Evolutionary conservation across 64 coral and sea anemone species (phyloP).

Genomic region (Actinia equina): DNA sequence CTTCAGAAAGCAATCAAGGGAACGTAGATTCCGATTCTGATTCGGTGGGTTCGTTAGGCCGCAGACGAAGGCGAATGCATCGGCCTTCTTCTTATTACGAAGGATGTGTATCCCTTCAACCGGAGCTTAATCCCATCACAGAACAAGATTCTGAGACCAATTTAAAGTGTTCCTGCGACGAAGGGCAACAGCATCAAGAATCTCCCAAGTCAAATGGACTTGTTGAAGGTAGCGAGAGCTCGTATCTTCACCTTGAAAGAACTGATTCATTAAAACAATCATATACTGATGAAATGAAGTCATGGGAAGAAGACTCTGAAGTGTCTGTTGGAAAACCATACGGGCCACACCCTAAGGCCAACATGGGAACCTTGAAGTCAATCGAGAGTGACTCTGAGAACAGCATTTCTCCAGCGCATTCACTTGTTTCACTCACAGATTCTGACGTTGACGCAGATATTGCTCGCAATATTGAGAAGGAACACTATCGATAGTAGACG

Average conservation of each 20-base stretch:
- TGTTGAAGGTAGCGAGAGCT: slow-evolving; percentile 40
- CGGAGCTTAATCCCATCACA: slow-evolving; percentile 40
- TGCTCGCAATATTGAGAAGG: slow-evolving; percentile 54
- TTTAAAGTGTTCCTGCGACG: slow-evolving; percentile 69
- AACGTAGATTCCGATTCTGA: slow-evolving; percentile 65
- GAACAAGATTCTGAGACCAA: slow-evolving; percentile 62
- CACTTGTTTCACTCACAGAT: slow-evolving; percentile 75
- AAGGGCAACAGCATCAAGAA: slow-evolving; percentile 16
- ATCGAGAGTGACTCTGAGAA: slow-evolving; percentile 77
- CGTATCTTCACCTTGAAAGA: slow-evolving; percentile 49
- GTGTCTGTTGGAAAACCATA: slow-evolving; percentile 32
- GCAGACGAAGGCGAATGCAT: slow-evolving; percentile 53
- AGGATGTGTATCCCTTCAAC: slow-evolving; percentile 22
- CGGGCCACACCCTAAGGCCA: slow-evolving; percentile 25
- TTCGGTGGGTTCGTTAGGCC: slow-evolving; percentile 46
- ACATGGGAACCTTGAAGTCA: neutral
- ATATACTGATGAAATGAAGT: slow-evolving; percentile 45
- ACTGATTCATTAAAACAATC: slow-evolving; percentile 36
- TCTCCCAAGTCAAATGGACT: slow-evolving; percentile 27
- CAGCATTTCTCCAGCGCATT: slow-evolving; percentile 78
- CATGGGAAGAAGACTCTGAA: slow-evolving; percentile 45
- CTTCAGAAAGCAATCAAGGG: slow-evolving; percentile 37
- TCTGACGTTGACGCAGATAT: slow-evolving; percentile 74
- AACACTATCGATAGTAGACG: neutral
- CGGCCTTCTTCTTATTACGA: slow-evolving; percentile 68